Percentiles rank a stretch among this genome's conserved stretches.
These are phyloP conservation scores for Adelphocoris suturalis DNA, from an alignment of 2,888 invertebrate species.

Conservation along the genomic window DNA sequence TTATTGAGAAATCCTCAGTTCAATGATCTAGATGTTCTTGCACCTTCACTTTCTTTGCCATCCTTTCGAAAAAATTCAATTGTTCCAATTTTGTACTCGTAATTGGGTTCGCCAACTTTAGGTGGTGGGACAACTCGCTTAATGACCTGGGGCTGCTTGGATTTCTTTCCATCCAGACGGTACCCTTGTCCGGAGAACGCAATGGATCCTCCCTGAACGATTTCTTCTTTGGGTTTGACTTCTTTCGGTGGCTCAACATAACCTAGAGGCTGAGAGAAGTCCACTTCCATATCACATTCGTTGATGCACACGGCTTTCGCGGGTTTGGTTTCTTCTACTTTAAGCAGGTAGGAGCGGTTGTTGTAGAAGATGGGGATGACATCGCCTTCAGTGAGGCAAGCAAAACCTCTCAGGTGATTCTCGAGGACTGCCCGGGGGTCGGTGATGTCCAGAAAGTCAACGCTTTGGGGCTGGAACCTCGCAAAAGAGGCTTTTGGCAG, in stretches of 20 bases:
- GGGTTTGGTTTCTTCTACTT: constrained; percentile 64
- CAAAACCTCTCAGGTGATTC: constrained; percentile 95
- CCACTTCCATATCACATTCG: constrained; percentile 99
- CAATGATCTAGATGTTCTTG: neutral
- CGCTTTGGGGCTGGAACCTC: constrained; percentile 94
- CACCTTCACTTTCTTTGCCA: neutral
- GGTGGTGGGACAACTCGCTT: neutral
- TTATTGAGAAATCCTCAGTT: neutral
- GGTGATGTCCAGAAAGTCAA: constrained; percentile 97
- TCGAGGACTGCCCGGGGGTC: constrained; percentile 95
- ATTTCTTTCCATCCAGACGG: constrained; percentile 66
- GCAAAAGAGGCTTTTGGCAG: constrained; percentile 95
- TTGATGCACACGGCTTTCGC: constrained; percentile 86
- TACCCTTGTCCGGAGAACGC: constrained; percentile 64
- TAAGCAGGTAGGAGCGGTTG: constrained; percentile 92
- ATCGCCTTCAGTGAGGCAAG: constrained; percentile 96
- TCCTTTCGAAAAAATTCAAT: constrained; percentile 87
- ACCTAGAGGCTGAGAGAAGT: constrained; percentile 97
- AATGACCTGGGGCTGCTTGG: constrained; percentile 25
- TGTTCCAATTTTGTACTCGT: constrained; percentile 91
- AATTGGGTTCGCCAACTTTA: constrained; percentile 90
- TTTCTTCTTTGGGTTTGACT: neutral
- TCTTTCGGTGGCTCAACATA: constrained; percentile 85
- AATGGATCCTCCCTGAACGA: neutral
- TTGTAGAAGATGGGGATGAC: constrained; percentile 98